Base-by-base conservation (phyloP, 2,888 invertebrate species). In the Eucera pruinosa region DNA sequence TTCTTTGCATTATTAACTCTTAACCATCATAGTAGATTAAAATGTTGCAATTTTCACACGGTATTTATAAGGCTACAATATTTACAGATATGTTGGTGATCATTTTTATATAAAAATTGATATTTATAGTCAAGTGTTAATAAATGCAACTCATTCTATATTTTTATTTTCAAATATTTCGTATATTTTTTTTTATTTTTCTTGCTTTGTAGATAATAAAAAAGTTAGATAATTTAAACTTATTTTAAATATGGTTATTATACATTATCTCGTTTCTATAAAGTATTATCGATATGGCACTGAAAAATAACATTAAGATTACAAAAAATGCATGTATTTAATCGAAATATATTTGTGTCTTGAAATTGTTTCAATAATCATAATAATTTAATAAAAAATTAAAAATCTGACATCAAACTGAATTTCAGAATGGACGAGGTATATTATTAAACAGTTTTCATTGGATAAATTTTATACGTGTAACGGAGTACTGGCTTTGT, bases 1-100 rank as follows among this genome's bases (percentile, higher is more conserved):
- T 30, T 13, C 45, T 41, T 57, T 64, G 47, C 60, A 65, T 67
- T 62, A 55, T 57, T 71, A 58, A 78, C 64, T 62, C 66, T 78
- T 47, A 68, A 82, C 33, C 62, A 66, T 48, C 25, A 41, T 58
- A 64, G 67, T 27, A 7, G 50, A 30, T 78, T 70, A 69, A 72
- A 69, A 71, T 69, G 47, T 60, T 61, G 27, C 52, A 33, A 27
- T 72, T 25, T 47, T 61, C 50, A 47, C 52, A 43, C 11, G 30
- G 11, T 62, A 57, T 61, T 47, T 43, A 15, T 70, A 48, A 72
- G 30, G 64, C 54, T 76, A 67, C 65, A 69, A 47, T 68, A 55
- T 58, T 39, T 76, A 43, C 65, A 68, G 72, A 82, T 83, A 81
- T 83, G 76, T 81, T 41, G 36, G n/a, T 41, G 33, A 61, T 41